Base-by-base conservation (phyloP, 2,113 vertebrate species). In the Neodontobutis hainanensis region DNA sequence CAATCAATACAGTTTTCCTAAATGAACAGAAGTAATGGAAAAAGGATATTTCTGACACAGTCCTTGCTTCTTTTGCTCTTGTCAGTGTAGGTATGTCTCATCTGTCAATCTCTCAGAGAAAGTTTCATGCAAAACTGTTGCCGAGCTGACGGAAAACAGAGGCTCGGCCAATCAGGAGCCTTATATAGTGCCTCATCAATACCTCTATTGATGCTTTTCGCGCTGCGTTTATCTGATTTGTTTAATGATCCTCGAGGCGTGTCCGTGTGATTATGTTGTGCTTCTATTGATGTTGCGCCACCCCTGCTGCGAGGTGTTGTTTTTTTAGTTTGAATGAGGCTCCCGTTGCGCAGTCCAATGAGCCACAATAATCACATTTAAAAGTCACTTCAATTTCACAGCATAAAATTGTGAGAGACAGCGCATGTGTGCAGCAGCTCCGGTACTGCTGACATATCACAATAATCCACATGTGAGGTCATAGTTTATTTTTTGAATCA, bases 161-260 rank as follows among this genome's bases (percentile, higher is more conserved):
- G 68, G 78, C 81, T 79, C 16, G 78, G 67, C 70, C 81, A 87
- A 90, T 94, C 91, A 87, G 86, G 88, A 90, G 75, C 86, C 83
- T 93, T 92, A 86, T 90, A 92, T 91, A 87, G 72, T 83, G 87
- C 87, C 84, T 89, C 89, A 90, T 91, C 90, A 86, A 94, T 94
- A 83, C 88, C 69, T 61, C 56, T 93, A 95, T 94, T 84, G 94
- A 96, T 92, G 77, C 46, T 71, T 84, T 87, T 86, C 61, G 75
- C 88, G 53, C 84, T 88, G 70, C 61, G 69, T 90, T 92, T 88
- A 86, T 88, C 87, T 88, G 92, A 93, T 92, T 92, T 92, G 90
- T 89, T 91, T 92, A 89, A 81, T 78, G 89, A 91, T 90, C 84
- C 87, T 66, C 70, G 76, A 91, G 82, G 90, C 83, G 80, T 90